Conservation (phyloP, 2,888 invertebrate species). For the Blera fallax region DNA sequence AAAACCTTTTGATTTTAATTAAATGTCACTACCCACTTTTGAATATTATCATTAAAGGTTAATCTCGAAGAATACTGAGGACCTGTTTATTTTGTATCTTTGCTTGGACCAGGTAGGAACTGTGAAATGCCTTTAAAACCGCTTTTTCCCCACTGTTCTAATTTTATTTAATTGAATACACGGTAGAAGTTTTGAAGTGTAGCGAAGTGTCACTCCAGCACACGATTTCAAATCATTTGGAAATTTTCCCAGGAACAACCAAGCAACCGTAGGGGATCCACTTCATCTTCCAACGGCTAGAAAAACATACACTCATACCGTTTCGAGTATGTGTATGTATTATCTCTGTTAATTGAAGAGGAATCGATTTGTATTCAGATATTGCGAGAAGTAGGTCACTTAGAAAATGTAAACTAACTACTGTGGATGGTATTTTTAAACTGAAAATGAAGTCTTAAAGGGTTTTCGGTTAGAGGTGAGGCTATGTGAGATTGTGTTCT, state of each 20-base stretch:
- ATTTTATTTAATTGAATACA: slow-evolving; percentile 44
- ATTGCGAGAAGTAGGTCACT: slow-evolving; percentile 39
- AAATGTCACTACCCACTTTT: slow-evolving; percentile 6
- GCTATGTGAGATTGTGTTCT: neutral
- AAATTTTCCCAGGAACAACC: slow-evolving; percentile 28
- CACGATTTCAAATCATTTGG: slow-evolving; percentile 49
- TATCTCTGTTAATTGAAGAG: slow-evolving; percentile 47
- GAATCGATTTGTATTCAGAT: slow-evolving; percentile 50
- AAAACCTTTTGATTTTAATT: slow-evolving; percentile 16
- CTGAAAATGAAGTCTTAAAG: neutral
- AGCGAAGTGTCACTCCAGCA: slow-evolving; percentile 41
- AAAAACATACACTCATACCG: neutral
- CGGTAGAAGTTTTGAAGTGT: slow-evolving; percentile 39
- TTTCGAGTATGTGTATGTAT: neutral
- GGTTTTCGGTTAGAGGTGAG: neutral
- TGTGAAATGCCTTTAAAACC: neutral
- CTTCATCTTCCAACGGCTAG: neutral
- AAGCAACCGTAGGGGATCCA: neutral
- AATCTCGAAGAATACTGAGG: neutral
- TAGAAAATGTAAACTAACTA: slow-evolving; percentile 45
- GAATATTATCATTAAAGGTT: neutral
- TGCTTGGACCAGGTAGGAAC: neutral
- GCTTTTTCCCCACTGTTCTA: slow-evolving; percentile 14
- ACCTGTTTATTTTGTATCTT: neutral
- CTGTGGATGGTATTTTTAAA: slow-evolving; percentile 42